Conservation (phyloP, 2,888 invertebrate species). For the Drosophila falleni region DNA sequence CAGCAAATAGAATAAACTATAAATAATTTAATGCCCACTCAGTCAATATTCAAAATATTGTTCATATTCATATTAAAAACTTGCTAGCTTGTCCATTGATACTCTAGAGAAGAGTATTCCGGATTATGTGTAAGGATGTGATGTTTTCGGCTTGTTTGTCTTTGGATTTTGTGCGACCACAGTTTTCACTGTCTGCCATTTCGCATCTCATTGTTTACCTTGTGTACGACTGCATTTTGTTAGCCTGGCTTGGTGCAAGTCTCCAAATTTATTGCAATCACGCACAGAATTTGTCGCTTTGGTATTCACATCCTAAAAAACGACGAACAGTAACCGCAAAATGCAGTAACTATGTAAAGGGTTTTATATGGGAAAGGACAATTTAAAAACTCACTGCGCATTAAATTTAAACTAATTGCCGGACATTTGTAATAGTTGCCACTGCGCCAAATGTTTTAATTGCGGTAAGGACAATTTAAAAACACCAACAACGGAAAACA, state of each 20-base stretch:
- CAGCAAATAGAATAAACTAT: not conserved
- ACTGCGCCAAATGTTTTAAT: conserved; percentile 76
- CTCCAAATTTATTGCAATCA: conserved; percentile 72
- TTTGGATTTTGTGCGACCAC: conserved; percentile 45
- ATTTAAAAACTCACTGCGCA: conserved; percentile 46
- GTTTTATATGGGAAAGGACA: not conserved
- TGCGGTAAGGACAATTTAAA: conserved; percentile 57
- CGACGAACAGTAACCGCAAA: conserved; percentile 53
- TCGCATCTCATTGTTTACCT: conserved; percentile 56
- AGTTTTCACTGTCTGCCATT: conserved; percentile 42
- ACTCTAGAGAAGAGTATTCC: conserved; percentile 25
- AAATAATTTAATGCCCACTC: not conserved
- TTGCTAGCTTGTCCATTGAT: not conserved
- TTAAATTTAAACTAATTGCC: conserved; percentile 79
- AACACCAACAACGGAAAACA: conserved; percentile 31
- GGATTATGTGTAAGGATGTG: too few relatives aligned
- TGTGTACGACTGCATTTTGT: conserved; percentile 55
- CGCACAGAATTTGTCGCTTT: conserved; percentile 74
- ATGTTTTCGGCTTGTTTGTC: conserved; percentile 49
- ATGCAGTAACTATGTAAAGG: conserved; percentile 33
- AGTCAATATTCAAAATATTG: too few relatives aligned
- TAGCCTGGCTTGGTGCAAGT: conserved; percentile 25
- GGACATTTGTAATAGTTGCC: conserved; percentile 74
- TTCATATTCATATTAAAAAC: too few relatives aligned
- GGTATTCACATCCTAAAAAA: conserved; percentile 35